phyloP scores from a whole-genome alignment of 2,888 invertebrate genomes.

The Bursaphelenchus okinawaensis region DNA sequence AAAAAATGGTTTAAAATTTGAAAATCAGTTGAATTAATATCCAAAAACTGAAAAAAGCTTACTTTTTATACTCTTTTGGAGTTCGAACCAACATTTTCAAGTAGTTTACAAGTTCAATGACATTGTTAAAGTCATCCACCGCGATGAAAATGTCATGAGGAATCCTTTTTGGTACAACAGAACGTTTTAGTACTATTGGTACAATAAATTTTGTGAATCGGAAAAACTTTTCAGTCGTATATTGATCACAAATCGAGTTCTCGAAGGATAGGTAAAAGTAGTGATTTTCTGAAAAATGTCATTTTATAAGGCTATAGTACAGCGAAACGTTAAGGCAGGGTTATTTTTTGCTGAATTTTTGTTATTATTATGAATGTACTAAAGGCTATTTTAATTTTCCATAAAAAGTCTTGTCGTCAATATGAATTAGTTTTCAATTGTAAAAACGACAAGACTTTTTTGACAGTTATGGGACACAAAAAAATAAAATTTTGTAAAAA shows the following conservation, averaged over 20 bases:
- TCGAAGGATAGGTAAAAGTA: conserved; percentile 49
- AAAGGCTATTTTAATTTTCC: no score
- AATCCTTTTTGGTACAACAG: neutral
- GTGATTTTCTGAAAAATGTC: conserved; percentile 29
- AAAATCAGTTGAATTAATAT: no score
- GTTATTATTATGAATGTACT: no score
- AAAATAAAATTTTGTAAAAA: neutral
- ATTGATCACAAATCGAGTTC: conserved; percentile 52
- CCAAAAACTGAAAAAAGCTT: no score
- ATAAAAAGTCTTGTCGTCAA: no score
- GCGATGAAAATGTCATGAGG: conserved; percentile 56
- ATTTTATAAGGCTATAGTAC: no score
- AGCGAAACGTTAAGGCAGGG: no score
- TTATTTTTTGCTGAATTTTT: no score
- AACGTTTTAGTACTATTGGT: conserved; percentile 36
- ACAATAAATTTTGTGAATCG: conserved; percentile 38
- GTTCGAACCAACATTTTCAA: conserved; percentile 58
- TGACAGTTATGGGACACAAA: neutral
- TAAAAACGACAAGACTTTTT: no score
- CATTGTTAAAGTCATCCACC: conserved; percentile 59
- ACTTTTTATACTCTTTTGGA: conserved; percentile 56
- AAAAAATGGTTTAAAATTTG: neutral
- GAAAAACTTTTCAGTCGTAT: conserved; percentile 53
- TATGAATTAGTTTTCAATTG: no score
- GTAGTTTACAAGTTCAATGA: conserved; percentile 59